phyloP scores from a whole-genome alignment of 2,797 vertebrate species.

The Lateolabrax maculatus region DNA sequence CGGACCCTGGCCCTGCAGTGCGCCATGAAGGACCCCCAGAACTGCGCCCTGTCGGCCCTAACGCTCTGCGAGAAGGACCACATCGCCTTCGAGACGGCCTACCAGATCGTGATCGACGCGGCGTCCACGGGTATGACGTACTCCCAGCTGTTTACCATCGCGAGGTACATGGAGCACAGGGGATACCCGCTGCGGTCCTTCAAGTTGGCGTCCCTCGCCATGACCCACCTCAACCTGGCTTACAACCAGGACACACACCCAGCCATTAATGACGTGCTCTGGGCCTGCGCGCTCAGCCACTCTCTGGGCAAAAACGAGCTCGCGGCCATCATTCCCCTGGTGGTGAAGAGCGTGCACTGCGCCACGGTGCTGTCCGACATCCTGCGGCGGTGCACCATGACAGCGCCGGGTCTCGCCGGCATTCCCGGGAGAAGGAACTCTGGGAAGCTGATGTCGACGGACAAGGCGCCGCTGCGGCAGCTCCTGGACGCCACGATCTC shows the following conservation, averaged over 20 bases:
- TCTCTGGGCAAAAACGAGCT: constrained; percentile 98
- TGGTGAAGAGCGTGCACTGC: constrained; percentile 99
- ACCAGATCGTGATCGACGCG: constrained; percentile 98
- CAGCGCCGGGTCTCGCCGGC: constrained; percentile 94
- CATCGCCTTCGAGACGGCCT: constrained; percentile 98
- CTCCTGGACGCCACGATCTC: constrained; percentile 97
- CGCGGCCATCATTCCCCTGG: constrained; percentile 95
- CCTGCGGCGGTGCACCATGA: constrained; percentile 96
- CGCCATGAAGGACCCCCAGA: constrained; percentile 99
- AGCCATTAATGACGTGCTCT: constrained; percentile 98
- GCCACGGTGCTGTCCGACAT: constrained; percentile 98
- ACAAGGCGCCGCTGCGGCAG: constrained; percentile 98
- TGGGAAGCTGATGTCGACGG: constrained; percentile 97
- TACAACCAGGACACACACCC: constrained; percentile 99
- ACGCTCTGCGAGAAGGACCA: constrained; percentile 99
- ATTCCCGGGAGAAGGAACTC: constrained; percentile 97
- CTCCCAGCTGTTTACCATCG: constrained; percentile 98
- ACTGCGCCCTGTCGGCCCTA: constrained; percentile 95
- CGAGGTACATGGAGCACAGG: constrained; percentile 99
- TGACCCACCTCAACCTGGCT: constrained; percentile 98
- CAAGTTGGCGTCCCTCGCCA: constrained; percentile 96
- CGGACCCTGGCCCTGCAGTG: constrained; percentile 96
- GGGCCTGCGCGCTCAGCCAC: constrained; percentile 98
- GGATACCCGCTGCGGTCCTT: constrained; percentile 97
- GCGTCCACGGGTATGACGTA: constrained; percentile 97